Evolutionary conservation across 2,888 invertebrate species (phyloP), one percentile per base, ranked within the genome.

Genomic region (Stegophylla sp.): DNA sequence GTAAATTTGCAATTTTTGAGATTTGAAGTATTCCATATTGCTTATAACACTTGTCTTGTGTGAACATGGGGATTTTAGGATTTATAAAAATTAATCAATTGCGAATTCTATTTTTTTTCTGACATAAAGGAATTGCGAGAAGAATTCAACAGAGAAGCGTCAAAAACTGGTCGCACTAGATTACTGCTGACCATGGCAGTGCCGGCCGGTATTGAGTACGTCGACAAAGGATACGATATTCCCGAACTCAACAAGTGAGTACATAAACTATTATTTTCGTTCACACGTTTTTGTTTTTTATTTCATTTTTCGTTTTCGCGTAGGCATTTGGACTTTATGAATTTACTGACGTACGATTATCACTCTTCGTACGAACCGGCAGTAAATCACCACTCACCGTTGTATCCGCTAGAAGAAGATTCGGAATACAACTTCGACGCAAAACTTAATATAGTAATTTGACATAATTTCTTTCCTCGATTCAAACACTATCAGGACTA

Each of bases 181-280:
- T 89, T 97, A 48, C 88, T 97, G 74, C 88, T 97, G 23, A 95
- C 97, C 9, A 95, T 97, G 92, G 97, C 97, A 15, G 95, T 97
- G 45, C 96, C 96, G 0, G 96, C 96, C 1, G 96, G 96, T 28
- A 93, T 94, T 84, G 95, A 96, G 86, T 95, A 96, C 86, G 93
- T 97, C 84, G 93, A 95, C 86, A 95, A 96, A 86, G 97, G 97
- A 83, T 97, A 95, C 86, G 96, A 97, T 85, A 90, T 97, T 81
- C 92, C 93, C 82, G 92, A 92, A 84, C 88, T 97, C 81, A 94
- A 94, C 86, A 92, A 92, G 91, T 94, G 85, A 88, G 89, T 87
- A 81, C 66, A 66, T 51, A 0, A 2, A 45, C 3, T n/a, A n/a
- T n/a, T n/a, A n/a, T n/a, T n/a, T n/a, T n/a, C n/a, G n/a, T n/a